phyloP scores from a whole-genome alignment of 2,888 invertebrate genomes.

The Aspidapion aeneum region DNA sequence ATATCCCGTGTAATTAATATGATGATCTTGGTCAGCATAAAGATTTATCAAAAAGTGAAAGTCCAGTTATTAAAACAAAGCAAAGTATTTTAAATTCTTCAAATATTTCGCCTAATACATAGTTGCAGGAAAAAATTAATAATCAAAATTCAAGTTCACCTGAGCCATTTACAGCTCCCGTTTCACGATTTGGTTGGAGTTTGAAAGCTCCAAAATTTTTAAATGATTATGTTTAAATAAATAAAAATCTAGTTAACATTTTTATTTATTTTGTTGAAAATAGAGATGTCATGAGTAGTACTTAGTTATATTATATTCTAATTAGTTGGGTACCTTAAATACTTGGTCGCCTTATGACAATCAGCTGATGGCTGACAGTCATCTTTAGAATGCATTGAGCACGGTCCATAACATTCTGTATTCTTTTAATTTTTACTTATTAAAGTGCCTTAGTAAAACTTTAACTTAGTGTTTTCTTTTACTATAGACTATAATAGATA shows the following conservation, averaged over 20 bases:
- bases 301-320: no score
- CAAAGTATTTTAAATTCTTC: background rate
- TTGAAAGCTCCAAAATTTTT: background rate
- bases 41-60: background rate
- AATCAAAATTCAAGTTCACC: background rate
- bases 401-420: no score
- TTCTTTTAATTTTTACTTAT: no score
- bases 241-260: background rate
- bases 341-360: no score
- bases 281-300: background rate
- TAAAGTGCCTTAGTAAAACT: no score
- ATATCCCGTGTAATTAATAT: background rate
- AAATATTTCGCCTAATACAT: no score
- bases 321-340: no score
- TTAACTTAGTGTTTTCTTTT: no score
- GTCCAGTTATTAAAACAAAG: background rate
- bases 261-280: background rate
- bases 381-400: no score
- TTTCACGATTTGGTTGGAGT: background rate
- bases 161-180: background rate
- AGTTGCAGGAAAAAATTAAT: no score
- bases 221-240: background rate
- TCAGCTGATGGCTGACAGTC: no score
- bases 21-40: background rate
- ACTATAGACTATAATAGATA: no score